Evolutionary conservation across 2,113 vertebrate genomes (phyloP).

Genomic region (Ptilonorhynchus violaceus): DNA sequence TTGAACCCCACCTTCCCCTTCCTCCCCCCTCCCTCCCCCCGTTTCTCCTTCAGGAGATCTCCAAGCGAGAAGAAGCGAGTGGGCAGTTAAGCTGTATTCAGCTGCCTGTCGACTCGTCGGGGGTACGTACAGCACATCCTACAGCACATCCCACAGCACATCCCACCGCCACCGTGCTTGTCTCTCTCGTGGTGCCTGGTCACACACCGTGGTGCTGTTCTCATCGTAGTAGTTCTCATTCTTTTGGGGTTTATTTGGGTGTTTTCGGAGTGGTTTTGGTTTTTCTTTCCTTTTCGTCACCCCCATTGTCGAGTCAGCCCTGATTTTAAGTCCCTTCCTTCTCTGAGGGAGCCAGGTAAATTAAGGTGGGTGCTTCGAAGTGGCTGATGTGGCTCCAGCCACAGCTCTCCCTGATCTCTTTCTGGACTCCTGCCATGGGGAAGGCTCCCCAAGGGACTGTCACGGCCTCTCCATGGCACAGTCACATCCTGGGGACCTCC

Average conservation of each 20-base stretch:
- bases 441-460: background rate
- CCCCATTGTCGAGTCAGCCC: constrained; percentile 68
- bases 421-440: background rate
- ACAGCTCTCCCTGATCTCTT: accelerated
- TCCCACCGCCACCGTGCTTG: constrained; percentile 37
- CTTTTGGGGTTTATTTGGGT: background rate
- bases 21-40: constrained; percentile 44
- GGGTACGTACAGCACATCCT: constrained; percentile 87
- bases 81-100: constrained; percentile 97
- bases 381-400: background rate
- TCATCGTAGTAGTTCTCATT: constrained; percentile 45
- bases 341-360: constrained; percentile 8
- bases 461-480: background rate
- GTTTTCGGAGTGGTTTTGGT: background rate
- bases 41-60: constrained; percentile 90
- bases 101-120: constrained; percentile 92
- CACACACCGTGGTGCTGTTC: constrained; percentile 59
- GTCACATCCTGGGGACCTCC: background rate
- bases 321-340: constrained; percentile 80
- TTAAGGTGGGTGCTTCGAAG: background rate
- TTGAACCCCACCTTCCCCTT: constrained; percentile 53
- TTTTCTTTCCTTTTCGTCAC: background rate
- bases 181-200: constrained; percentile 69
- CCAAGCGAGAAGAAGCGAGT: constrained; percentile 94
- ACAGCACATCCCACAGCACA: constrained; percentile 48